Evolutionary conservation across 2,888 invertebrate species (phyloP).

Genomic region (Nasonia oneida): DNA sequence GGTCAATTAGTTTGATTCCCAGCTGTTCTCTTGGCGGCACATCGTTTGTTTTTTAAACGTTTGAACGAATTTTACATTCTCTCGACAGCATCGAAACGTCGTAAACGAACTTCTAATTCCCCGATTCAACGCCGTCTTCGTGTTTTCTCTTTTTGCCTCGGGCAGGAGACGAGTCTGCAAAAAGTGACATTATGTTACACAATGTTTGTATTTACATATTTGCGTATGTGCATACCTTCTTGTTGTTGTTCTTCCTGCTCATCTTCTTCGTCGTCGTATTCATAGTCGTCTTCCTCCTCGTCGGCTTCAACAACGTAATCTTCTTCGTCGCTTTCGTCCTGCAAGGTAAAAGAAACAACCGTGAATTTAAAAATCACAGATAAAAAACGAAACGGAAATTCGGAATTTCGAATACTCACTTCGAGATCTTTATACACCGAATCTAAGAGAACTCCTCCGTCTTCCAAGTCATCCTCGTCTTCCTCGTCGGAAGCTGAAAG

Average conservation of each 20-base stretch:
- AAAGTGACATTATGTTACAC: not conserved
- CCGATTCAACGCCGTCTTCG: constrained; percentile 82
- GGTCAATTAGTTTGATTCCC: constrained; percentile 78
- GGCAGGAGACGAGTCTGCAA: constrained; percentile 80
- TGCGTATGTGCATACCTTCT: constrained; percentile 60
- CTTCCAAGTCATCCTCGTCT: constrained; percentile 84
- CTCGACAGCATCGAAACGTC: constrained; percentile 73
- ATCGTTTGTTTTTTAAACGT: constrained; percentile 72
- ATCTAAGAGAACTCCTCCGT: constrained; percentile 85
- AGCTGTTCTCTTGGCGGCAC: constrained; percentile 77
- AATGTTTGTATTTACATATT: constrained; percentile 6
- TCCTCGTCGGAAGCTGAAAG: constrained; percentile 81
- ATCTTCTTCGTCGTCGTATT: constrained; percentile 77
- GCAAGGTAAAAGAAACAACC: constrained; percentile 62
- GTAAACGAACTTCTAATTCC: constrained; percentile 73
- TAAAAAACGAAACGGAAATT: not conserved
- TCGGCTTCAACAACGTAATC: constrained; percentile 85
- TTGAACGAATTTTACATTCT: constrained; percentile 78
- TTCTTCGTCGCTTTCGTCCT: constrained; percentile 82
- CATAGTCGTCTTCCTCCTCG: constrained; percentile 81
- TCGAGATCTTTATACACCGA: constrained; percentile 85
- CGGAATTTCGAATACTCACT: constrained; percentile 78
- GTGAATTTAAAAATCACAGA: constrained; percentile 77
- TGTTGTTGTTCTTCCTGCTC: constrained; percentile 74
- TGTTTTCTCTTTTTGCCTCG: constrained; percentile 88